These are phyloP conservation scores for Embiotoca jacksoni DNA, from an alignment of 2,113 vertebrate genomes.

Conservation along the genomic window DNA sequence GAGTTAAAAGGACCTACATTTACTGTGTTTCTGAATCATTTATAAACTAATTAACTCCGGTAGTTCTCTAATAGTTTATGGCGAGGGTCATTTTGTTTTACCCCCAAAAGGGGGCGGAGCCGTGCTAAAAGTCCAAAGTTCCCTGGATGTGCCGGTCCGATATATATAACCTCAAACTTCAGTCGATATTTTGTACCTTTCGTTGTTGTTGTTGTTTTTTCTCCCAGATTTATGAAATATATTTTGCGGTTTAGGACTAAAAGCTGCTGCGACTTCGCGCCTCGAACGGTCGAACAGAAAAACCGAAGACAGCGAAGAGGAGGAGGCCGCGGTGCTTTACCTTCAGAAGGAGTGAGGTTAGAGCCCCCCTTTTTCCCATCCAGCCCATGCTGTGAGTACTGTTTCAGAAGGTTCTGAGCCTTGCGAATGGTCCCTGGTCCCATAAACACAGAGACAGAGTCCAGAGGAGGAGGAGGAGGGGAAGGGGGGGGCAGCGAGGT, in stretches of 20 bases:
- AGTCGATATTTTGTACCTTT: too few relatives aligned
- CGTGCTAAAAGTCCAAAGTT: too few relatives aligned
- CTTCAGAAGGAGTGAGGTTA: conserved; percentile 99
- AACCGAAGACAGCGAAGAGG: conserved; percentile 54
- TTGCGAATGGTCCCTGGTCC: conserved; percentile 99
- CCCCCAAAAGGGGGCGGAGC: too few relatives aligned
- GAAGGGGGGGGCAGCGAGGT: conserved; percentile 45
- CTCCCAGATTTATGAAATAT: background rate
- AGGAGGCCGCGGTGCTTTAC: conserved; percentile 85
- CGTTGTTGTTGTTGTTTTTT: too few relatives aligned
- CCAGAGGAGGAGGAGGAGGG: conserved; percentile 38
- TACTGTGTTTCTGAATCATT: too few relatives aligned
- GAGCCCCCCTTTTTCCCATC: conserved; percentile 99
- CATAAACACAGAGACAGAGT: conserved; percentile 84
- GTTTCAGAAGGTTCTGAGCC: conserved; percentile 99
- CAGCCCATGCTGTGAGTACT: conserved; percentile 99
- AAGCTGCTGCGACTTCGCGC: conserved; percentile 45
- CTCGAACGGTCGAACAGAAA: background rate
- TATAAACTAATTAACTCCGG: too few relatives aligned
- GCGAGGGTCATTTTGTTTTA: too few relatives aligned
- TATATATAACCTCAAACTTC: too few relatives aligned
- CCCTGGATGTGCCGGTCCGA: too few relatives aligned
- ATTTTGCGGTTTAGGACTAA: fast-evolving
- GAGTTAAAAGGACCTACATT: too few relatives aligned
- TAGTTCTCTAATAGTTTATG: too few relatives aligned